Conservation (phyloP, 2,888 invertebrate genomes). For the Vannuccia rotundouncinata region DNA sequence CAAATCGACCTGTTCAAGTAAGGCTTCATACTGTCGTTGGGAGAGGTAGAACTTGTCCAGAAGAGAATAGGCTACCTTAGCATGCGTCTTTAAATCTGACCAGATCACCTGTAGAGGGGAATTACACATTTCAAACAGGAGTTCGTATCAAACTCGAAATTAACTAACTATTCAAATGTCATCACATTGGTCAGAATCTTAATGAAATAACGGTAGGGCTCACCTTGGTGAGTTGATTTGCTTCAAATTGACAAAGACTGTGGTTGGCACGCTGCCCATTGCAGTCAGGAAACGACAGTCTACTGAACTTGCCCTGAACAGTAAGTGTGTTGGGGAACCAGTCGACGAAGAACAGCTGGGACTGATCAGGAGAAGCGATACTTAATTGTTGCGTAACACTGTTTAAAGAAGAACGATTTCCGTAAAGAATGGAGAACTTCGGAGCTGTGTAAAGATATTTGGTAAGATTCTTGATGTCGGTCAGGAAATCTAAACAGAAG, state of each 20-base stretch:
- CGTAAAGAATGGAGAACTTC: background rate
- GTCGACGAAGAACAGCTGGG: constrained; percentile 62
- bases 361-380: constrained; percentile 46
- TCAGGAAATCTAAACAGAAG: background rate
- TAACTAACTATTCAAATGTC: too few species aligned
- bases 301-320: constrained; percentile 58
- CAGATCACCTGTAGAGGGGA: background rate
- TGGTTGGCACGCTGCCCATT: constrained; percentile 49
- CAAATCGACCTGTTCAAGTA: constrained; percentile 51
- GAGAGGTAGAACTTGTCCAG: constrained; percentile 57
- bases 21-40: constrained; percentile 59
- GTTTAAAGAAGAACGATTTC: background rate
- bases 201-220: background rate
- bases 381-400: background rate
- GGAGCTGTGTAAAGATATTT: background rate
- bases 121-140: too few species aligned
- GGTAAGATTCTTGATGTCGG: background rate
- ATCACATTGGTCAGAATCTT: background rate
- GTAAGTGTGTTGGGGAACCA: constrained; percentile 63
- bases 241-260: constrained; percentile 64
- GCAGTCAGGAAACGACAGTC: constrained; percentile 65
- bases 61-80: constrained; percentile 55
- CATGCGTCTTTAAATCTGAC: constrained; percentile 55
- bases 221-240: constrained; percentile 65
- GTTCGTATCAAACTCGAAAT: too few species aligned